Conservation (phyloP, 1,140 invertebrate genomes). For the Physella acuta region DNA sequence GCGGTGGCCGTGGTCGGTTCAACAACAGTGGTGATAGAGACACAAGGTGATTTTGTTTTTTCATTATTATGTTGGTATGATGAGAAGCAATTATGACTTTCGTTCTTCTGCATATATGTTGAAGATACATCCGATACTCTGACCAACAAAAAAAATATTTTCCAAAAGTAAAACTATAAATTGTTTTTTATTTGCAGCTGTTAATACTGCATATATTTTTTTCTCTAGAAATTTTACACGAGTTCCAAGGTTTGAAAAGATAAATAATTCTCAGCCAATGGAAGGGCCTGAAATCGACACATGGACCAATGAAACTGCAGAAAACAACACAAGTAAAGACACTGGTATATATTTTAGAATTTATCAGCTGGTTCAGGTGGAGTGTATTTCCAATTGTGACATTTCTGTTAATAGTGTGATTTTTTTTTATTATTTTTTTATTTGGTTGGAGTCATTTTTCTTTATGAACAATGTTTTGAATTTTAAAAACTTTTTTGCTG, state of each 20-base stretch:
- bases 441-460: too few species aligned
- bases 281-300: conserved; percentile 65
- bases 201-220: too few species aligned
- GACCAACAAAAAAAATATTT: too few species aligned
- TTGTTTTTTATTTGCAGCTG: too few species aligned
- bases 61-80: not conserved
- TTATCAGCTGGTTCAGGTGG: too few species aligned
- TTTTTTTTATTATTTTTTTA: not conserved
- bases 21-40: conserved; percentile 25
- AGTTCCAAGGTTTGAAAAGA: conserved; percentile 30
- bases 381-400: not conserved
- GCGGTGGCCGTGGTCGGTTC: conserved; percentile 28
- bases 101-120: too few species aligned
- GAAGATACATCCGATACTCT: too few species aligned
- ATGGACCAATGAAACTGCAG: conserved; percentile 67
- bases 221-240: conserved; percentile 18
- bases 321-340: conserved; percentile 51
- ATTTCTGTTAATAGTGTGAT: not conserved
- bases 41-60: conserved; percentile 9
- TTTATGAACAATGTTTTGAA: too few species aligned
- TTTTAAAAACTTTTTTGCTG: not conserved
- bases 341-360: conserved; percentile 38
- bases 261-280: conserved; percentile 36
- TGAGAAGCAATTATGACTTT: too few species aligned
- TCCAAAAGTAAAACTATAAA: too few species aligned